These are phyloP conservation scores for Aeoliscus strigatus DNA, from an alignment of 2,797 vertebrate genomes.

Conservation along the genomic window DNA sequence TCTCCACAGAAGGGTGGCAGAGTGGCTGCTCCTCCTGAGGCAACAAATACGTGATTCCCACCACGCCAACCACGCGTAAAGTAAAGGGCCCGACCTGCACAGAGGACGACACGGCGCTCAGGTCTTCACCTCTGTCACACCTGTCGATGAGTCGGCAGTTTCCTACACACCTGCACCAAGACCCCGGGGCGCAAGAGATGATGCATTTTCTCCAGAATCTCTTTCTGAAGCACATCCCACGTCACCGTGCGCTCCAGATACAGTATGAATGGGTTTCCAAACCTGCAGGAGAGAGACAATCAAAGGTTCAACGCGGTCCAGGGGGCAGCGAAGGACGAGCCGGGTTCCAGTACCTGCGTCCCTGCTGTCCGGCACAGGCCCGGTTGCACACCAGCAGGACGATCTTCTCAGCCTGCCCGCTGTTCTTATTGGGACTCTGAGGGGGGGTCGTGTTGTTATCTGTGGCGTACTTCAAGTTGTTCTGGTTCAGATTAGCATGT, in stretches of 20 bases:
- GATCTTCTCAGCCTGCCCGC: slow-evolving; percentile 80
- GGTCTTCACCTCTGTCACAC: not conserved
- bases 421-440: slow-evolving; percentile 72
- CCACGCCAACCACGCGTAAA: slow-evolving; percentile 93
- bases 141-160: no score
- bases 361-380: slow-evolving; percentile 92
- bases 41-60: slow-evolving; percentile 94
- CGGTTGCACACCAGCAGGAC: slow-evolving; percentile 93
- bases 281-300: slow-evolving; percentile 66
- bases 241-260: slow-evolving; percentile 90
- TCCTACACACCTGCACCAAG: slow-evolving; percentile 81
- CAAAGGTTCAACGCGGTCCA: not conserved
- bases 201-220: slow-evolving; percentile 96
- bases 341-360: slow-evolving; percentile 80
- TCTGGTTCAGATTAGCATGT: slow-evolving; percentile 92
- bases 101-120: not conserved
- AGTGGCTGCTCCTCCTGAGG: slow-evolving; percentile 96
- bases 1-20: slow-evolving; percentile 93
- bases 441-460: slow-evolving; percentile 80
- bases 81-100: slow-evolving; percentile 93
- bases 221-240: slow-evolving; percentile 94
- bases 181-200: slow-evolving; percentile 88
- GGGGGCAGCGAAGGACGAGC: no score
- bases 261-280: slow-evolving; percentile 93
- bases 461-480: slow-evolving; percentile 86